These are phyloP conservation scores for Falcunculus frontatus DNA, from an alignment of 2,113 vertebrate species.

Conservation along the genomic window DNA sequence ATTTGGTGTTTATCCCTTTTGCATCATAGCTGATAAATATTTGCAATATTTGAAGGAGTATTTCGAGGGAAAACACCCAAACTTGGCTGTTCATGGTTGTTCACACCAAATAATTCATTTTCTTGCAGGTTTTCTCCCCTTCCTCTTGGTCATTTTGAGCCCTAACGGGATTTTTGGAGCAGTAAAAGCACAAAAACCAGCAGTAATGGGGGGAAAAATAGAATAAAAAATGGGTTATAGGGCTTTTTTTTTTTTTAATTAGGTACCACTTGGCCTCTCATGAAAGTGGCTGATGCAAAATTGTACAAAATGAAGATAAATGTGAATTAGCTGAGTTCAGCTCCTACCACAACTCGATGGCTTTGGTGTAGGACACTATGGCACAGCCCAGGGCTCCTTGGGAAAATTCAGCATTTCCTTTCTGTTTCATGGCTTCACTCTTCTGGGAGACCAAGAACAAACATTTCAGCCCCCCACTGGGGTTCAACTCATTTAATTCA, in stretches of 20 bases:
- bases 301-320: not conserved
- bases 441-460: conserved; percentile 68
- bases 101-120: not conserved
- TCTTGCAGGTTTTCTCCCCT: not conserved
- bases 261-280: not conserved
- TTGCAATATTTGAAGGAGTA: not conserved
- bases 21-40: not conserved
- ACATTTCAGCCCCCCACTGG: not conserved
- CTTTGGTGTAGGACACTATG: conserved; percentile 81
- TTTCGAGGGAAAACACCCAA: not conserved
- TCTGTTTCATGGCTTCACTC: conserved; percentile 83
- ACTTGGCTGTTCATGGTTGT: not conserved
- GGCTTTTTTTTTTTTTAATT: not conserved
- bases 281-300: not conserved
- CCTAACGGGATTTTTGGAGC: not conserved
- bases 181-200: not conserved
- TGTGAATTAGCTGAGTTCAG: not conserved
- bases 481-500: not conserved
- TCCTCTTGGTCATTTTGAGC: not conserved
- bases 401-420: conserved; percentile 84
- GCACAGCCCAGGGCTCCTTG: conserved; percentile 77
- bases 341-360: conserved; percentile 84
- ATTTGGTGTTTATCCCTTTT: not conserved
- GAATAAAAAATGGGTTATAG: accelerated
- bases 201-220: not conserved